A percentile compares a stretch with the other conserved stretches of the same genome.
These are phyloP conservation scores for Aeoliscus strigatus DNA, from an alignment of 2,797 vertebrate genomes.

Conservation along the genomic window DNA sequence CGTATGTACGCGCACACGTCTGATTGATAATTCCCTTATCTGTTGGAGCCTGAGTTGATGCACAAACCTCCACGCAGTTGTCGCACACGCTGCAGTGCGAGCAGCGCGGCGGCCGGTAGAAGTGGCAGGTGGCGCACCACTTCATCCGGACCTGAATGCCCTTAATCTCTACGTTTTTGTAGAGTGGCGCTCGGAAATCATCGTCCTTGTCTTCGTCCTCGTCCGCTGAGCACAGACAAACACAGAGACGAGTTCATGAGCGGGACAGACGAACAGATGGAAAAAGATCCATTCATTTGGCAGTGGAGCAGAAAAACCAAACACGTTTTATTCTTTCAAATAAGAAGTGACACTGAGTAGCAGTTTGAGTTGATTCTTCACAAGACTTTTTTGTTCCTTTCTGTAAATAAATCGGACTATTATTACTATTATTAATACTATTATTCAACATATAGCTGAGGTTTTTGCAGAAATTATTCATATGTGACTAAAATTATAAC, in stretches of 20 bases:
- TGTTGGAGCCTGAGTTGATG: neutral
- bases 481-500: too few species aligned
- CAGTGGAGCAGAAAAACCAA: neutral
- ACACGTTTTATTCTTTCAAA: neutral
- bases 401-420: too few species aligned
- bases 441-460: too few species aligned
- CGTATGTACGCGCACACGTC: neutral
- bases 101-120: constrained; percentile 91
- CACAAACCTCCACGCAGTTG: constrained; percentile 71
- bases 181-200: constrained; percentile 77
- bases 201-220: constrained; percentile 77
- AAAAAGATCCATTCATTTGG: too few species aligned
- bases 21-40: neutral
- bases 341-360: too few species aligned
- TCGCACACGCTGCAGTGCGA: constrained; percentile 91
- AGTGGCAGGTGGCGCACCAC: constrained; percentile 93
- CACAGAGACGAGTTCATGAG: too few species aligned
- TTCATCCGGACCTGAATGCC: constrained; percentile 96
- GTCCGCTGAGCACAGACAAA: constrained; percentile 38
- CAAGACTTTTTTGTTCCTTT: too few species aligned
- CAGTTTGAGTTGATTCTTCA: too few species aligned
- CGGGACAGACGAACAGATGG: too few species aligned
- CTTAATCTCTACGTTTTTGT: constrained; percentile 92
- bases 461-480: too few species aligned
- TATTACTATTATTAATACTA: too few species aligned